phyloP scores from a whole-genome alignment of 2,888 invertebrate genomes.

The Dermolepida albohirtum region DNA sequence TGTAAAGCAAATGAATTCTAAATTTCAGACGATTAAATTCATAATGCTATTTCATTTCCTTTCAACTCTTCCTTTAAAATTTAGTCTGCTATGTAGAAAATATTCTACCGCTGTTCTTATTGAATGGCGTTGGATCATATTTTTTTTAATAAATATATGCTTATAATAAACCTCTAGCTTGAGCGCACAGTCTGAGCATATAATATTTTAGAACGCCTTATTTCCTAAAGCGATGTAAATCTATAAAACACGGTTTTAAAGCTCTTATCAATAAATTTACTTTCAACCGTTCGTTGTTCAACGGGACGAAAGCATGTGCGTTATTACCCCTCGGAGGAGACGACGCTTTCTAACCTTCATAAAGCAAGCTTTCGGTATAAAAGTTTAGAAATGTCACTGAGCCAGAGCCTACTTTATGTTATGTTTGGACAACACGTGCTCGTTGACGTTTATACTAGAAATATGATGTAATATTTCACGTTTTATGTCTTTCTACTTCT shows the following conservation, averaged over 20 bases:
- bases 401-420: conserved; percentile 61
- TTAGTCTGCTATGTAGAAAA: no score
- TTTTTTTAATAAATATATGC: no score
- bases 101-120: no score
- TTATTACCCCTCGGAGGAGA: conserved; percentile 37
- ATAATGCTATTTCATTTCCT: no score
- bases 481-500: conserved; percentile 55
- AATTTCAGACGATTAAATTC: no score
- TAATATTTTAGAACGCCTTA: conserved; percentile 37
- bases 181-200: neutral
- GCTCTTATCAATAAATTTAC: conserved; percentile 43
- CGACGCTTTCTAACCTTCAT: conserved; percentile 49
- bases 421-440: conserved; percentile 64
- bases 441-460: conserved; percentile 61
- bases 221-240: conserved; percentile 35
- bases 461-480: conserved; percentile 61
- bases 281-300: conserved; percentile 38
- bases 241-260: conserved; percentile 41
- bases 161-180: no score
- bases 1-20: no score
- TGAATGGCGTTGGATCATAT: no score
- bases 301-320: conserved; percentile 43
- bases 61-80: no score
- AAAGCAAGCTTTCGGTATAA: conserved; percentile 55
- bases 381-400: conserved; percentile 61